Conservation (phyloP, 2,888 invertebrate species). For the Caenorhabditis sp. region DNA sequence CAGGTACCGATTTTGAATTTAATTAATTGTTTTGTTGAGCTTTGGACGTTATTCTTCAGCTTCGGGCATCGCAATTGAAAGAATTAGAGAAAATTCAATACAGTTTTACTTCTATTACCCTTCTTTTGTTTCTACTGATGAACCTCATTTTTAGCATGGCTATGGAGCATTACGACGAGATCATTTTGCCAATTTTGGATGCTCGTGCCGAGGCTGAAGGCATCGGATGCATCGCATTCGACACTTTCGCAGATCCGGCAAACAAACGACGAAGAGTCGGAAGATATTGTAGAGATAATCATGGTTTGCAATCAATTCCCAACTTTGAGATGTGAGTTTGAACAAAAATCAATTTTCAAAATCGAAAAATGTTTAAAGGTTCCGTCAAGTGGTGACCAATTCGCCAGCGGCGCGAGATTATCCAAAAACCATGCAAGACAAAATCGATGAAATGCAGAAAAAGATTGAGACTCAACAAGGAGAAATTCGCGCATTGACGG, state of each 20-base stretch:
- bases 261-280: not conserved
- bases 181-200: conserved; percentile 1
- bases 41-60: no score
- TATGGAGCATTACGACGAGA: conserved; percentile 3
- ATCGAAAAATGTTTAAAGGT: not conserved
- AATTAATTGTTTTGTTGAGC: no score
- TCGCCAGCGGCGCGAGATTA: not conserved
- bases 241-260: not conserved
- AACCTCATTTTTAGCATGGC: conserved; percentile 2
- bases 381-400: not conserved
- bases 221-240: not conserved
- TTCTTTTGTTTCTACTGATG: no score
- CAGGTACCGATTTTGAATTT: no score
- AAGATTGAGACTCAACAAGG: conserved; percentile 1
- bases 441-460: conserved; percentile 1
- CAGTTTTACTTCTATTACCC: no score
- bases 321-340: not conserved
- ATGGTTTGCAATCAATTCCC: not conserved
- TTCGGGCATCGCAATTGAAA: no score
- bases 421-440: conserved; percentile 7
- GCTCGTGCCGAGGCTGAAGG: not conserved
- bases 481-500: not conserved
- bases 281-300: not conserved
- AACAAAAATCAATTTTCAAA: not conserved
- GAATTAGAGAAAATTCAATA: no score